Conservation (phyloP, 2,888 invertebrate genomes). For the Thera britannica region DNA sequence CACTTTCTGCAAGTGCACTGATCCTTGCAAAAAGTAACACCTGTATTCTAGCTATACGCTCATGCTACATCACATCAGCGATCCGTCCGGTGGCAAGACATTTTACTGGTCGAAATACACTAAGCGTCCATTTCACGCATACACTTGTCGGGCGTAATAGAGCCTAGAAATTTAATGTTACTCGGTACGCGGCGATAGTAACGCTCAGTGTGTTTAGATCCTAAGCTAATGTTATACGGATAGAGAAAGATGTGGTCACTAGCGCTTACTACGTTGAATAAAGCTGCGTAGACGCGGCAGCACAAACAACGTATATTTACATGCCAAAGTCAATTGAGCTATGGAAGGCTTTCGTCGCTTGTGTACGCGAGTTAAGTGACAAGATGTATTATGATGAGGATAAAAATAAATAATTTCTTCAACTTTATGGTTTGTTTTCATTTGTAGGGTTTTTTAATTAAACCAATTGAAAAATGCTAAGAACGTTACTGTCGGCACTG, state of each 20-base stretch:
- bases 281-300: slow-evolving; percentile 53
- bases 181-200: too few relatives aligned
- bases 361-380: slow-evolving; percentile 82
- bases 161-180: too few relatives aligned
- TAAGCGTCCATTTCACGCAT: too few relatives aligned
- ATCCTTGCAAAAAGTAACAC: slow-evolving; percentile 10
- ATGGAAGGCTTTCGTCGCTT: slow-evolving; percentile 81
- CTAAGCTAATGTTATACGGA: slow-evolving; percentile 5
- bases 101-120: too few relatives aligned
- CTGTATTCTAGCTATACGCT: slow-evolving; percentile 12
- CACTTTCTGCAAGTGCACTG: slow-evolving; percentile 3
- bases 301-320: slow-evolving; percentile 79
- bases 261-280: slow-evolving; percentile 39
- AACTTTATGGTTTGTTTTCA: slow-evolving; percentile 57
- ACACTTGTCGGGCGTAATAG: too few relatives aligned
- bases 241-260: slow-evolving; percentile 8
- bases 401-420: slow-evolving; percentile 81
- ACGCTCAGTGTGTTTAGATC: too few relatives aligned
- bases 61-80: slow-evolving; percentile 9
- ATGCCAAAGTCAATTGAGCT: slow-evolving; percentile 85
- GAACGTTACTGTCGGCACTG: too few relatives aligned
- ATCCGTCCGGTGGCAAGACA: slow-evolving; percentile 12
- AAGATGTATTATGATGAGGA: slow-evolving; percentile 78
- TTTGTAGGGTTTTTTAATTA: slow-evolving; percentile 4
- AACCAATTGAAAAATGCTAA: too few relatives aligned